Percentiles rank a stretch among this genome's conserved stretches.
Conservation (phyloP, 2,113 vertebrate species). For the Ceyx margarethae region DNA sequence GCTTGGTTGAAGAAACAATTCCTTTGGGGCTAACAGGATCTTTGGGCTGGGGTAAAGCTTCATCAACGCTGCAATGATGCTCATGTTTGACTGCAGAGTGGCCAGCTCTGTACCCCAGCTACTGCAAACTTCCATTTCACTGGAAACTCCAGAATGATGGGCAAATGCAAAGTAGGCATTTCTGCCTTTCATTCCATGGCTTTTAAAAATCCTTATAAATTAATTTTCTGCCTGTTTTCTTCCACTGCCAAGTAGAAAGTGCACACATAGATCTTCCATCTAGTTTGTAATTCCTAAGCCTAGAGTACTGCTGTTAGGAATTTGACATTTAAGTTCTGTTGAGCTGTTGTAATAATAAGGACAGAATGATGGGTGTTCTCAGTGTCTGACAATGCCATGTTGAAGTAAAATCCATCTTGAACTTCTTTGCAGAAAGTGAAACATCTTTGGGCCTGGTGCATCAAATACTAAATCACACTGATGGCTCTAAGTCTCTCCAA, state of each 20-base stretch:
- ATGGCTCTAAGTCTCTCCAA: conserved; percentile 54
- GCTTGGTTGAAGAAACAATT: not conserved
- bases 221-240: not conserved
- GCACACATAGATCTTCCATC: not conserved
- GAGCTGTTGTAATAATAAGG: not conserved
- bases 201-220: not conserved
- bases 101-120: not conserved
- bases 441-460: conserved; percentile 50
- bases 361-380: not conserved
- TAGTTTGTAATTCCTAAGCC: not conserved
- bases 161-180: not conserved
- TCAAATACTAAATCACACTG: conserved; percentile 56
- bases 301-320: not conserved
- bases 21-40: not conserved
- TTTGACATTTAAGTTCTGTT: not conserved
- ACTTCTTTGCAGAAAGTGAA: conserved; percentile 60
- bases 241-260: not conserved
- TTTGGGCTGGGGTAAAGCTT: not conserved
- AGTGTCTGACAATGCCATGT: conserved; percentile 4
- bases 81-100: fast-evolving
- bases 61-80: not conserved
- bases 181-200: not conserved
- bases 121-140: not conserved
- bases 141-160: not conserved
- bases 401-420: conserved; percentile 45